Conservation (phyloP, 2,113 vertebrate species). For the Thomomys bottae region DNA sequence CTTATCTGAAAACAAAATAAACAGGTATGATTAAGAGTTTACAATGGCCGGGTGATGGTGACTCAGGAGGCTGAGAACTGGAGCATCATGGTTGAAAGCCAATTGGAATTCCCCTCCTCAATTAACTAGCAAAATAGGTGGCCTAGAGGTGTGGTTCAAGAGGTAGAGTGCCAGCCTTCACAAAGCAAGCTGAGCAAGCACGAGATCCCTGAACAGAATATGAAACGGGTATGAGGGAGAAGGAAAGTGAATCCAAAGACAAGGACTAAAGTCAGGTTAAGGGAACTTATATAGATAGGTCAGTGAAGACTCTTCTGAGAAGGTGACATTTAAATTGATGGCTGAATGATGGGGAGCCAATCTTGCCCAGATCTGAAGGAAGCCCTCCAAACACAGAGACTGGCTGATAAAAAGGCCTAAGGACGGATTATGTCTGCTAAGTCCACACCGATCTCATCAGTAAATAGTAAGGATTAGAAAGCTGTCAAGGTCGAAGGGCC, state of each 20-base stretch:
- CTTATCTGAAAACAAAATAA: slow-evolving; percentile 25
- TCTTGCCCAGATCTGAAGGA: slow-evolving; percentile 13
- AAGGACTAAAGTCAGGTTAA: background rate
- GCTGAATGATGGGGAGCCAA: slow-evolving; percentile 28
- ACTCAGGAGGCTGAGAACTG: too few species aligned
- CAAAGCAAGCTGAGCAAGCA: too few species aligned
- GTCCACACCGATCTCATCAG: background rate
- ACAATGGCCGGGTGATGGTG: too few species aligned
- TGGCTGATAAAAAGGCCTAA: background rate
- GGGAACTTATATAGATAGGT: background rate
- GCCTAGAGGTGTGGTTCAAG: too few species aligned
- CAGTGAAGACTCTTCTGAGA: slow-evolving; percentile 25
- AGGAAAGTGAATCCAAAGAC: slow-evolving; percentile 32
- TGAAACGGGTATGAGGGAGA: background rate
- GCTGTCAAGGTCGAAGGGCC: background rate
- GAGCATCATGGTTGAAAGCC: too few species aligned
- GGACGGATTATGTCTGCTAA: background rate
- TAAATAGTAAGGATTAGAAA: slow-evolving; percentile 43
- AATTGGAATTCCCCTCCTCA: too few species aligned
- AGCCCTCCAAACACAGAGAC: slow-evolving; percentile 1
- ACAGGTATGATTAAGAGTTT: slow-evolving; percentile 17
- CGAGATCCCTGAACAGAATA: background rate
- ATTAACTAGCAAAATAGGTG: too few species aligned
- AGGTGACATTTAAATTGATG: slow-evolving; percentile 39
- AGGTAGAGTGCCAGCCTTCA: too few species aligned